Evolutionary conservation across 2,797 vertebrate genomes (phyloP).

Genomic region (Salarias fasciatus): DNA sequence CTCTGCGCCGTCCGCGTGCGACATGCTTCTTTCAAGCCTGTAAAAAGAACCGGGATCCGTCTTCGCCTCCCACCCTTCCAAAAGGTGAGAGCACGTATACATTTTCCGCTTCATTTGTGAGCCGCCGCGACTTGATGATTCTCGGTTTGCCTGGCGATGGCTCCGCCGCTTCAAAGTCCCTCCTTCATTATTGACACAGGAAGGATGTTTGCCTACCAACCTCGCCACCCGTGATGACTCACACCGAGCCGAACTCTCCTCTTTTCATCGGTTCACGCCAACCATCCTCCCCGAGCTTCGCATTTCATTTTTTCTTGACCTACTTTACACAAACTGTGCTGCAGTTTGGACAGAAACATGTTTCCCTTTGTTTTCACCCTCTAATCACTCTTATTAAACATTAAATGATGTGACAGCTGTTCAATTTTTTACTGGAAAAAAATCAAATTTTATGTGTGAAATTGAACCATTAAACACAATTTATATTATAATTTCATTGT

Average conservation of each 20-base stretch:
- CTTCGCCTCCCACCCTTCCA: conserved; percentile 5
- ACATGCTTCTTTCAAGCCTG: conserved; percentile 20
- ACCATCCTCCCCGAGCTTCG: conserved; percentile 37
- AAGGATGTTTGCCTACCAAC: conserved; percentile 51
- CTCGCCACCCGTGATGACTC: conserved; percentile 70
- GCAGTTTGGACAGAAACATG: conserved; percentile 22
- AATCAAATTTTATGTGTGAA: no score
- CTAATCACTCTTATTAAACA: not conserved
- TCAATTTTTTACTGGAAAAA: no score
- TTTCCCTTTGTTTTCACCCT: conserved; percentile 25
- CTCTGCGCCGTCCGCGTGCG: conserved; percentile 17
- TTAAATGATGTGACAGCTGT: no score
- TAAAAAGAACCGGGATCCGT: conserved; percentile 41
- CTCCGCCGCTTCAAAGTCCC: conserved; percentile 32
- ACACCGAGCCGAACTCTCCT: conserved; percentile 51
- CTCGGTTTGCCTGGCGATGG: conserved; percentile 26
- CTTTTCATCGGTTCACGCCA: conserved; percentile 58
- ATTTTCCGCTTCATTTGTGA: conserved; percentile 44
- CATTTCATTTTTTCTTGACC: conserved; percentile 55
- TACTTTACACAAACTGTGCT: conserved; percentile 43
- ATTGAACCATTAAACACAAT: no score
- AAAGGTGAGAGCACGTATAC: conserved; percentile 16
- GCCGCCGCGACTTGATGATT: conserved; percentile 43
- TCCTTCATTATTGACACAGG: conserved; percentile 68
- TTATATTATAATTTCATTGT: no score